Evolutionary conservation across 2,888 invertebrate genomes (phyloP), one percentile per base, ranked within the genome.

Genomic region (Pristionchus entomophagus): DNA sequence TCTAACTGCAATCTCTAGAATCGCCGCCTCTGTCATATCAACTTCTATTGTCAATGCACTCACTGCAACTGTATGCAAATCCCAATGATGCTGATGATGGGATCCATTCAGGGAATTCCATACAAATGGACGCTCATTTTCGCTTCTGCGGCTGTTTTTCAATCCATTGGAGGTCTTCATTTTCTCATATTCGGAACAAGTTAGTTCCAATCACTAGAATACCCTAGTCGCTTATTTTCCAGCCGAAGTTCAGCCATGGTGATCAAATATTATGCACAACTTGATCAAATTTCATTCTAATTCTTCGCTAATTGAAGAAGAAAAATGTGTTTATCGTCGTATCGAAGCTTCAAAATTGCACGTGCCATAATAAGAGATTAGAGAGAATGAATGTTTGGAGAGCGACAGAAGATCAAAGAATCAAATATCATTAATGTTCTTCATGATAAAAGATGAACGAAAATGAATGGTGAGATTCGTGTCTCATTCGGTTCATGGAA

Each of bases 41-140:
- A 49, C 78, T 32, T 78, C 78, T 5, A 78, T 78, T 19, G 78
- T 78, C 26, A 78, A 78, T 78, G 78, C 78, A 78, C 49, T 78
- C 26, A 51, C 49, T 29, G 78, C 78, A 8, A 32, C 49, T 69
- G 69, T 69, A 19, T 38, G 35, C 19, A 19, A 10, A 22, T n/a
- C n/a, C n/a, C n/a, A n/a, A n/a, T n/a, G n/a, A n/a, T n/a, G n/a
- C n/a, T n/a, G n/a, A n/a, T 14, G 78, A 29, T 17, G n/a, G 19
- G 19, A 78, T 65, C 2, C 26, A 45, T 19, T 49, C 51, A 78
- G 78, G 78, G 49, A 78, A 78, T 5, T 51, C 49, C 49, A 26
- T 49, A 38, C 26, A 78, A 78, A 51, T 78, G 78, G 78, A 78
- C 45, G 12, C 35, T 78, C 26, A 4, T 78, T 5, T 78, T 49